These are phyloP conservation scores for Conopomorpha cramerella DNA, from an alignment of 1,140 invertebrate species.

Conservation along the genomic window DNA sequence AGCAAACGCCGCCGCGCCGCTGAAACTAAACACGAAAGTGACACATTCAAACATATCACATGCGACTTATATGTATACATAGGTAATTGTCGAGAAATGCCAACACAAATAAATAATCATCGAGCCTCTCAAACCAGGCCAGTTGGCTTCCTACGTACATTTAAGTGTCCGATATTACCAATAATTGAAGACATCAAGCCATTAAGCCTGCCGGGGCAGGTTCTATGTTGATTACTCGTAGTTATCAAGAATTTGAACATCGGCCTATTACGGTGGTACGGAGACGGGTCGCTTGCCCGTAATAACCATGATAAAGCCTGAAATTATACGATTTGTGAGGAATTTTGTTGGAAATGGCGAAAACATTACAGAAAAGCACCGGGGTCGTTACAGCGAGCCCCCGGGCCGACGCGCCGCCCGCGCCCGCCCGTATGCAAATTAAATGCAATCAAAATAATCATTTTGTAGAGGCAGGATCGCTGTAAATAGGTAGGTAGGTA, in stretches of 20 bases:
- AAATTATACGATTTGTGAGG: conserved; percentile 58
- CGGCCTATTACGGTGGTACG: conserved; percentile 37
- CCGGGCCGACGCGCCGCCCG: conserved; percentile 23
- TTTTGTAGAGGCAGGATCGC: conserved; percentile 35
- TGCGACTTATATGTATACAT: too few species aligned
- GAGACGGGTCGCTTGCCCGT: conserved; percentile 39
- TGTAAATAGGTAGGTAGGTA: too few species aligned
- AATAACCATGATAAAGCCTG: conserved; percentile 54
- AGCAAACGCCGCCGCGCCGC: too few species aligned
- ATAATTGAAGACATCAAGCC: conserved; percentile 45
- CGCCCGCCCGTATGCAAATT: conserved; percentile 51
- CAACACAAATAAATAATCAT: too few species aligned
- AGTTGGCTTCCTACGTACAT: conserved; percentile 47
- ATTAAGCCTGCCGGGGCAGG: conserved; percentile 38
- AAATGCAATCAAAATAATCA: conserved; percentile 59
- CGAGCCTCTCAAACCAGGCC: too few species aligned
- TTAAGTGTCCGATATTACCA: conserved; percentile 49
- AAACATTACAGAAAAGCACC: conserved; percentile 58
- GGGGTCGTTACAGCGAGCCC: conserved; percentile 38
- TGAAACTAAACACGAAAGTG: too few species aligned
- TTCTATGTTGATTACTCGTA: conserved; percentile 52
- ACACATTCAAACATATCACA: too few species aligned
- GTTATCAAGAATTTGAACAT: conserved; percentile 51
- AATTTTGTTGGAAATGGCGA: conserved; percentile 59
- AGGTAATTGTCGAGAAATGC: too few species aligned